Conservation (phyloP, 2,113 vertebrate species). For the Pedetes capensis region DNA sequence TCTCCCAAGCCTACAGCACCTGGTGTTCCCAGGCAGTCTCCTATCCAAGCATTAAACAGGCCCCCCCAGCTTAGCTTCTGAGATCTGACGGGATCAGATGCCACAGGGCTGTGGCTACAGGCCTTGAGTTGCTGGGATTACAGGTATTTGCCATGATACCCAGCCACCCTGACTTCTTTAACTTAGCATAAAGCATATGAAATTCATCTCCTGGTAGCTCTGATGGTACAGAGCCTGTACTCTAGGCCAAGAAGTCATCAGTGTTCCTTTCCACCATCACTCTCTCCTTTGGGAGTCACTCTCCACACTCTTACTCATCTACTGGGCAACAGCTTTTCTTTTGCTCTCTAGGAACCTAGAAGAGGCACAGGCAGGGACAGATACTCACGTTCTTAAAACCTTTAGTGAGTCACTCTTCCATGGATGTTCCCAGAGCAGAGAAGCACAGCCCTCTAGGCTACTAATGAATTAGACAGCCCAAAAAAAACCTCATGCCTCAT, state of each 20-base stretch:
- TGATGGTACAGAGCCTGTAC: constrained; percentile 45
- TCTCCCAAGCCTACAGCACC: no score
- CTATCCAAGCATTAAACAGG: no score
- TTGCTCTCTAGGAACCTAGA: background rate
- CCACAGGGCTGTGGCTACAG: no score
- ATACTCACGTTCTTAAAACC: background rate
- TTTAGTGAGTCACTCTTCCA: background rate
- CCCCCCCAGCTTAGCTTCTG: no score
- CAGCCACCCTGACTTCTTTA: no score
- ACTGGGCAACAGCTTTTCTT: background rate
- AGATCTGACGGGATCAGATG: no score
- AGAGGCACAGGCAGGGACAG: background rate
- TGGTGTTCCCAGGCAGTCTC: no score
- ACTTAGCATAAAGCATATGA: no score
- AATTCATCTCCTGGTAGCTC: constrained; percentile 38
- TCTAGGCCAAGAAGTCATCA: constrained; percentile 41
- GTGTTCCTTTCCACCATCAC: background rate
- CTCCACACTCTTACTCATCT: constrained; percentile 28
- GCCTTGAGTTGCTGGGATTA: background rate
- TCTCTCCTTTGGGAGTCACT: background rate
- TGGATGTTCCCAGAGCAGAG: background rate
- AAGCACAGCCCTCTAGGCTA: background rate
- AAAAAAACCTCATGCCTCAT: background rate
- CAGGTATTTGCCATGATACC: background rate
- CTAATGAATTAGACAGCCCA: background rate